Base-by-base conservation (phyloP, 2,797 vertebrate genomes). In the Pipistrellus pipistrellus region DNA sequence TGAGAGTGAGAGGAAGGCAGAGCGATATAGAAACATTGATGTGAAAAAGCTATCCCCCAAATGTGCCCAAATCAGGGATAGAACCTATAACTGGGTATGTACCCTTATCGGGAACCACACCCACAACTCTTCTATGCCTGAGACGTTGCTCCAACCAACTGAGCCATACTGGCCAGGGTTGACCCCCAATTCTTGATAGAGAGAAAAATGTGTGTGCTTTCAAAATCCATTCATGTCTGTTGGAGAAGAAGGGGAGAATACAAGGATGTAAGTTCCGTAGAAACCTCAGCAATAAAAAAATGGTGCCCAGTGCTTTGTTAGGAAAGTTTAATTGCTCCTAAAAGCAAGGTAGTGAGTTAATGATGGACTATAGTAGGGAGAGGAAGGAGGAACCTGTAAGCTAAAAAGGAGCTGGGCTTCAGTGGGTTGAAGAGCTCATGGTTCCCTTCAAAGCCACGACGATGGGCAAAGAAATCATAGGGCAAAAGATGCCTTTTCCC, bases 31-130 rank as follows among this genome's bases (percentile, higher is more conserved):
- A 68, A 68, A 35, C n/a, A 32, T 20, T 10, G 8, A 68, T 32
- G 64, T 68, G 18, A 35, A 10, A 68, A 32, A 1, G 15, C 30
- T 14, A 64, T 7, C 6, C 7, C 2, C 15, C 15, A n/a, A 64
- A 32, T 64, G 13, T 0, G 3, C 30, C 30, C 1, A 64, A n/a
- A 35, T 4, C 17, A 4, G 64, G 17, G 64, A 20, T 35, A 10
- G n/a, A 32, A 32, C 15, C 64, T n/a, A 32, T n/a, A 66, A 66
- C 62, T 32, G n/a, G 15, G n/a, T 32, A 9, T 66, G 17, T 66
- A n/a, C 64, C 15, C 8, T 32, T 18, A 32, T 0, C 8, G 0
- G 17, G 0, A 66, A 32, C n/a, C 8, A 35, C 35, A 35, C 17
- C n/a, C 3, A 32, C 8, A 20, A 68, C 18, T 18, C 17, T 66